phyloP scores from a whole-genome alignment of 1,140 invertebrate genomes.

The Microplitis demolitor region DNA sequence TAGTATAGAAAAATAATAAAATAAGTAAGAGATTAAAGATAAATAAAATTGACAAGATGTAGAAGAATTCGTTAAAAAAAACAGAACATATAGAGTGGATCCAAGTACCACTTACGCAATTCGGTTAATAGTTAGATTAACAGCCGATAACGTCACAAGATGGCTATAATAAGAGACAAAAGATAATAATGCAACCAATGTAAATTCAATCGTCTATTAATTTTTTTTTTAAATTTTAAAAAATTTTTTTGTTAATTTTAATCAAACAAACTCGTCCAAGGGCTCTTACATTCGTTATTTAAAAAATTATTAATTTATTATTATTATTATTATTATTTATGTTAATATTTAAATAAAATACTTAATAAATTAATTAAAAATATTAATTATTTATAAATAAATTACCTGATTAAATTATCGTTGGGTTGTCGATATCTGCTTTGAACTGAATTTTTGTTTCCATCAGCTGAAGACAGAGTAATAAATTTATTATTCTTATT shows the following conservation, averaged over 20 bases:
- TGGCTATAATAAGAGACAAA: slow-evolving; percentile 71
- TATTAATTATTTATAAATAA: neutral
- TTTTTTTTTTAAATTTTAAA: too few relatives aligned
- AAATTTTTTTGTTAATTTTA: neutral
- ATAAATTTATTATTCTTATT: slow-evolving; percentile 4
- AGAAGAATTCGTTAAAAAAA: slow-evolving; percentile 28
- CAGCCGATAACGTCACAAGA: slow-evolving; percentile 86
- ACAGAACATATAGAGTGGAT: slow-evolving; percentile 57
- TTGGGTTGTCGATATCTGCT: slow-evolving; percentile 72
- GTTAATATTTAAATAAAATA: slow-evolving; percentile 22
- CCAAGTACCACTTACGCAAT: slow-evolving; percentile 80
- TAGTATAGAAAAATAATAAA: slow-evolving; percentile 32
- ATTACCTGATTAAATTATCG: slow-evolving; percentile 72
- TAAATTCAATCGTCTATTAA: slow-evolving; percentile 41
- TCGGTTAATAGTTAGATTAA: slow-evolving; percentile 86
- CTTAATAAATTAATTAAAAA: neutral
- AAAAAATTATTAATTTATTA: slow-evolving; percentile 34
- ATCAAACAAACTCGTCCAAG: neutral
- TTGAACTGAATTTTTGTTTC: slow-evolving; percentile 63
- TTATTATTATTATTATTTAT: neutral
- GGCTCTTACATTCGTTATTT: slow-evolving; percentile 21
- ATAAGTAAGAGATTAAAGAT: slow-evolving; percentile 1
- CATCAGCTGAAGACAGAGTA: slow-evolving; percentile 58
- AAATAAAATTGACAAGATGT: slow-evolving; percentile 21
- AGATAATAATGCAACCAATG: slow-evolving; percentile 53